Base-by-base conservation (phyloP, 1,140 invertebrate genomes). In the Panagrolaimus sp. region DNA sequence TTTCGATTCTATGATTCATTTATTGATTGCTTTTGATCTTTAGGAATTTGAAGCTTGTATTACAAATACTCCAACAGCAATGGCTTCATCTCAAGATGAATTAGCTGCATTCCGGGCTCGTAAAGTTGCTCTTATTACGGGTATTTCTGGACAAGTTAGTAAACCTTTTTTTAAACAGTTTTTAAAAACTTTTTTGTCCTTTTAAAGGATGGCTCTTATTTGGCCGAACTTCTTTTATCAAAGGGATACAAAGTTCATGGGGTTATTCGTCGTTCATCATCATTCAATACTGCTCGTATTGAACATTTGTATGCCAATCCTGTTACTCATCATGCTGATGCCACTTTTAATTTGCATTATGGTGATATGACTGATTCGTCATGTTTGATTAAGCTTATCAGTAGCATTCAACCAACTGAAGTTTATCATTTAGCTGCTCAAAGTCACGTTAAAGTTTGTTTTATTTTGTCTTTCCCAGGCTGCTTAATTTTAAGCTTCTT, bases 381-480 rank as follows among this genome's bases (percentile, higher is more conserved):
- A 72, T 96, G 93, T 84, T 86, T 99, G 72, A 92, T 97, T 31
- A 96, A 96, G 86, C 90, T 98, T 61, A 96, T 99, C 61, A 88
- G 87, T 65, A 86, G 88, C 80, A 88, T 92, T 5, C 88, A 90
- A 79, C 96, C 96, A 0, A 89, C 89, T 63, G 96, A 99, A 86
- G 91, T 99, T 72, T 99, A 99, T 82, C 98, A 99, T 87, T 87
- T 99, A 63, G 96, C 93, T n/a, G 96, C 96, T 1, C 96, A 99
- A 84, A 97, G 93, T 81, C 96, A 99, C 85, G 96, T 99, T 8
- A 98, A 98, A 87, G 94, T 98, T 72, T 88, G 86, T 62, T 65
- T 66, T 38, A 2, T 38, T 38, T 38, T 38, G 2, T 7, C 31
- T 38, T 38, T 38, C 7, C 7, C 7, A 38, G 31, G n/a, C 7